Evolutionary conservation across 2,797 vertebrate genomes (phyloP), one percentile per base, ranked within the genome.

Genomic region (Diplodus puntazzo): DNA sequence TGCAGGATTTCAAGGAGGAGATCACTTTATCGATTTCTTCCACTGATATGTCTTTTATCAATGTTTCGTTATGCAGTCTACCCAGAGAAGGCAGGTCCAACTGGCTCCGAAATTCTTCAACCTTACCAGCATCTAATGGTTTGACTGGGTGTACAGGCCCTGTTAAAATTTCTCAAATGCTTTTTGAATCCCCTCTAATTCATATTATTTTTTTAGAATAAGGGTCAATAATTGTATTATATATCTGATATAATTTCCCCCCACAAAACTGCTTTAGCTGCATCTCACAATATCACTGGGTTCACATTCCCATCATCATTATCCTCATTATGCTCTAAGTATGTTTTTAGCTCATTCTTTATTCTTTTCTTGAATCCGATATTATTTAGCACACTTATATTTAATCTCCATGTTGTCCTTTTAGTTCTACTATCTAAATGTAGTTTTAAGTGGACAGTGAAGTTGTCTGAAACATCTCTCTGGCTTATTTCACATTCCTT

Each of bases 151-250:
- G 11, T 23, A 23, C 52, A 53, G 21, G 21, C 11, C 3, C 4
- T 53, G n/a, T 4, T 23, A 53, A 57, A 27, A 57, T 27, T 57
- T 42, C 34, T 59, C 57, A 39, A n/a, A 59, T 59, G 57, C 57
- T 59, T 59, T 59, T 59, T 30, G 30, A 39, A 59, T 39, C n/a
- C 3, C 57, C 30, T 39, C 30, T 34, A 42, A 4, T 39, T 59
- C 4, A 39, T n/a, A 12, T 42, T 6, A 42, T 4, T 11, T 20
- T 20, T 42, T 42, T 57, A 13, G 58, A 4, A 4, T 17, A 3
- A n/a, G 57, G 23, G 3, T 34, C 25, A 25, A 25, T 25, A 25
- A 25, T n/a, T n/a, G n/a, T n/a, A 27, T 27, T 27, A 27, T 27
- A 27, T 3, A 27, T 27, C 27, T 27, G 6, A 55, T 55, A 55